These are phyloP conservation scores for Trichoplusia ni DNA, from an alignment of 1,140 invertebrate species.

Conservation along the genomic window DNA sequence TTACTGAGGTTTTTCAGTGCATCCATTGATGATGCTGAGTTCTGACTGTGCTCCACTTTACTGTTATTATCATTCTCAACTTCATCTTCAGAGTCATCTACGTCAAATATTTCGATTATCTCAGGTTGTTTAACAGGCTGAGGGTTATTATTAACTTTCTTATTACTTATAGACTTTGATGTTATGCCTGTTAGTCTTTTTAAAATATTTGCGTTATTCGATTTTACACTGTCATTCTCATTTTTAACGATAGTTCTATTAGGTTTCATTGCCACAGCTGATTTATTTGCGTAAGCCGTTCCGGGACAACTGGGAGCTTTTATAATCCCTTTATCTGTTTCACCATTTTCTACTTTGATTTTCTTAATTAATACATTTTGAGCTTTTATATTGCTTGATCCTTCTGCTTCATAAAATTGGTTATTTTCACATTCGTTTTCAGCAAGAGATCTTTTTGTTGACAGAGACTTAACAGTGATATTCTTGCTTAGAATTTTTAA, in stretches of 20 bases:
- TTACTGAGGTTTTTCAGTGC: conserved; percentile 48
- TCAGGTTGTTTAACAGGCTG: not conserved
- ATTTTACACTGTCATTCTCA: not conserved
- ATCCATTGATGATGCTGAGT: conserved; percentile 21
- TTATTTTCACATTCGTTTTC: conserved; percentile 32
- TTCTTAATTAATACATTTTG: conserved; percentile 13
- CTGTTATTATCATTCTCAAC: conserved; percentile 21
- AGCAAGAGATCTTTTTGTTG: conserved; percentile 32
- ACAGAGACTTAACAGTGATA: conserved; percentile 49
- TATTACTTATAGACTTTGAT: conserved; percentile 49
- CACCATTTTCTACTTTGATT: conserved; percentile 1
- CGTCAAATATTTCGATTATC: conserved; percentile 65
- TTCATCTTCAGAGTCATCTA: conserved; percentile 72
- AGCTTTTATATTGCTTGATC: conserved; percentile 1
- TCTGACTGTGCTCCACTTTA: not conserved
- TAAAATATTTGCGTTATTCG: conserved; percentile 54
- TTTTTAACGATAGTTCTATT: not conserved
- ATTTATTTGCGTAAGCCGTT: not conserved
- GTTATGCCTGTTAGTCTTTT: conserved; percentile 61
- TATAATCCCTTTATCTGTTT: not conserved
- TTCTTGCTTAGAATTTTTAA: conserved; percentile 52
- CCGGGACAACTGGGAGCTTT: not conserved
- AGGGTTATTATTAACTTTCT: conserved; percentile 33
- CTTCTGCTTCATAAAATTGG: conserved; percentile 16
- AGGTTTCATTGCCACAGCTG: not conserved